Evolutionary conservation across 1,140 invertebrate genomes (phyloP), one percentile per base, ranked within the genome.

Genomic region (Amyelois transitella): DNA sequence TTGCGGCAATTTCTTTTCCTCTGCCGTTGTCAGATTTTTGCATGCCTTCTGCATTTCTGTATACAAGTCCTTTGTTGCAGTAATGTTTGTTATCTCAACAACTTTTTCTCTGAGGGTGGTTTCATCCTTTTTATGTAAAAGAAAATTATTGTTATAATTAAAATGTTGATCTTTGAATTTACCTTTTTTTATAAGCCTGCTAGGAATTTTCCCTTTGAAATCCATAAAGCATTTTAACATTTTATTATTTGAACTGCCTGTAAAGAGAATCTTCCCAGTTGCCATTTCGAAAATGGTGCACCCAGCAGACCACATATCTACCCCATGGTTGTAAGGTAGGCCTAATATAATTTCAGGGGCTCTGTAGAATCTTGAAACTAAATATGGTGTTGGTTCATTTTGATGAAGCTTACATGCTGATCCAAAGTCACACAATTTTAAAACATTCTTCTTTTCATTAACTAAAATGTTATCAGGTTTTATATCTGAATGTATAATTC

Each of bases 151-250:
- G 80, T 96, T 97, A 20, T 90, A 88, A 89, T 99, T 98, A 88
- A 99, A 99, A 90, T 99, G 98, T 78, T 97, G 95, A 70, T 98
- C 98, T 86, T 94, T 96, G 81, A 99, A 99, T 66, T 94, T 93
- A 20, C 96, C 97, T 88, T 98, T 98, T 60, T 96, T 91, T 65
- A 99, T 94, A 43, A 99, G 86, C 85, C 97, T 98, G 84, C 99
- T 99, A 2, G 98, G 96, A 89, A 99, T 96, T 71, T 70, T 86
- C n/a, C 98, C 98, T 81, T 99, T 99, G 18, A 99, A 89, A 75
- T 99, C 98, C 97, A 99, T 99, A 79, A 99, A 99, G 78, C 95
- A 95, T 88, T 99, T 99, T 19, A 99, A 90, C 98, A 99, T 99
- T 90, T 99, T 95, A 88, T 99, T 99, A 88, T 99, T 99, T 0